Base-by-base conservation (phyloP, 2,888 invertebrate genomes). In the Acleris cristana region DNA sequence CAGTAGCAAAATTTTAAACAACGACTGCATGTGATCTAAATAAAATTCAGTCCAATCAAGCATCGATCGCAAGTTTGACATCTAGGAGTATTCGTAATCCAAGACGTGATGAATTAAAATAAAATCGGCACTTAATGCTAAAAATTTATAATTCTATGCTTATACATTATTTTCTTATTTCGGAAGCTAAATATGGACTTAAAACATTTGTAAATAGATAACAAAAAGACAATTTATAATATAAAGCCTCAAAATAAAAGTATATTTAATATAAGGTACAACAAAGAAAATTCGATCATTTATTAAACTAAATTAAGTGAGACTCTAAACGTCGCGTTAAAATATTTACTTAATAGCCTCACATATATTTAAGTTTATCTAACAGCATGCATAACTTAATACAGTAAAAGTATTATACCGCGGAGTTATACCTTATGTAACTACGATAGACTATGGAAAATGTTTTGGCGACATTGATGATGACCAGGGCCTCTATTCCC, bases 181-280 rank as follows among this genome's bases (percentile, higher is more conserved):
- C 78, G 79, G 80, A 58, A 62, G 67, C 61, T 62, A 76, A 81
- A 82, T 80, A 82, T 82, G 79, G 82, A 76, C 84, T 75, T 83
- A 89, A 40, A 89, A 90, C 88, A 89, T 88, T 83, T 89, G 88
- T 89, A 90, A 90, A 90, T 89, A 63, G 58, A 63, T 67, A 89
- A 90, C 89, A 89, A 89, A 84, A 85, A 84, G 72, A 76, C 72
- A 78, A 78, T 81, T 78, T 52, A 51, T 59, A 82, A 80, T 80
- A 85, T 80, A 85, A 86, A 90, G 88, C 87, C 88, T 89, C 87
- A 79, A 85, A 85, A 86, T 80, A 82, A 80, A 87, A 83, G 81
- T 81, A 81, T 80, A 79, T 56, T 64, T 59, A 40, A 40, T 52
- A 44, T 49, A 66, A 56, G 56, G 34, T 65, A 51, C 52, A 69